Evolutionary conservation across 2,888 invertebrate species (phyloP).

Genomic region (Oithona nana): DNA sequence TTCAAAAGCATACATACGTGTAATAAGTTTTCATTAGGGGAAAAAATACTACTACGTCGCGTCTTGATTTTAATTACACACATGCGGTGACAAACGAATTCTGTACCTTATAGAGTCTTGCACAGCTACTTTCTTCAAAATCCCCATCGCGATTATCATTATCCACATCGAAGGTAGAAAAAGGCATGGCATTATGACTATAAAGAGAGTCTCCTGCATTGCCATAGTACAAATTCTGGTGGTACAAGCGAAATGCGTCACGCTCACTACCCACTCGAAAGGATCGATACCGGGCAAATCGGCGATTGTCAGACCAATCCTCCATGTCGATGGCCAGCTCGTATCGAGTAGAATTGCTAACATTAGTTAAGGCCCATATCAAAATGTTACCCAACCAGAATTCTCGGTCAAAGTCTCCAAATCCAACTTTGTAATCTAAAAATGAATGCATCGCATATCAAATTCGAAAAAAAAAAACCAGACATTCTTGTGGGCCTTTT

Average conservation of each 20-base stretch:
- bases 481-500: too few species aligned
- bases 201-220: slow-evolving; percentile 22
- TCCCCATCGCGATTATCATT: slow-evolving; percentile 22
- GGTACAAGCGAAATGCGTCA: slow-evolving; percentile 21
- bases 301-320: slow-evolving; percentile 22
- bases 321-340: slow-evolving; percentile 22
- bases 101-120: slow-evolving; percentile 21
- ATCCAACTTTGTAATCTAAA: slow-evolving; percentile 22
- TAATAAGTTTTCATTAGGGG: too few species aligned
- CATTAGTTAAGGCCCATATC: slow-evolving; percentile 22
- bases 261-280: slow-evolving; percentile 21
- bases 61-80: neutral
- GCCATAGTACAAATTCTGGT: slow-evolving; percentile 21
- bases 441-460: too few species aligned
- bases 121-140: slow-evolving; percentile 21
- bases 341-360: slow-evolving; percentile 20
- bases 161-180: slow-evolving; percentile 22
- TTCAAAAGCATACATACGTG: too few species aligned
- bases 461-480: too few species aligned
- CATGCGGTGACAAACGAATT: neutral
- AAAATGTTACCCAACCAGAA: slow-evolving; percentile 23
- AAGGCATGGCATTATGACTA: slow-evolving; percentile 21
- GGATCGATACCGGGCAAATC: slow-evolving; percentile 21
- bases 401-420: slow-evolving; percentile 22
- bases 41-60: too few species aligned